Evolutionary conservation across 2,797 vertebrate species (phyloP), one percentile per base, ranked within the genome.

Genomic region (Paratrypauchen microcephalus): DNA sequence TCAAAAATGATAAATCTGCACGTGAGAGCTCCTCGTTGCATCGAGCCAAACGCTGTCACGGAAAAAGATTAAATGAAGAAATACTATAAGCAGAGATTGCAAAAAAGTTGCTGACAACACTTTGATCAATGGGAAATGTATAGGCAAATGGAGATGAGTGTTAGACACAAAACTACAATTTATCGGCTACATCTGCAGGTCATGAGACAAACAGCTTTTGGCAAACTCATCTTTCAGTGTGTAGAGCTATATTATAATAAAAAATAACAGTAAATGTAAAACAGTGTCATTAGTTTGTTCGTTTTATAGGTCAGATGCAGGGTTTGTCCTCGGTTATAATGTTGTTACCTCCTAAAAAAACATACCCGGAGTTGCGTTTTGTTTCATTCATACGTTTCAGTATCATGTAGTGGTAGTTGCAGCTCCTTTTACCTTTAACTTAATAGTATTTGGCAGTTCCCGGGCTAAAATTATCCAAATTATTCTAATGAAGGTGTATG

Each of bases 1-100:
- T 89, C 78, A 68, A 83, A 78, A 90, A 91, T 88, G 89, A 91
- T 81, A 78, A 80, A 82, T 59, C 23, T 69, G 75, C 83, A 82
- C 77, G 67, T 55, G 67, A 83, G 79, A 47, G 78, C 74, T 73
- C 64, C 67, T 71, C 66, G 78, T 74, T 64, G 74, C 41, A 7
- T 3, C 4, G 70, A 52, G 83, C 79, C 78, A 87, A 86, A 80
- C 3, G 13, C 72, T 81, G 78, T 84, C 80, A 80, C 71, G 66
- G 73, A 74, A 76, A 64, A 57, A 80, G 71, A 78, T 78, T 58
- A 83, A 75, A 79, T 66, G 80, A 84, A 88, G 72, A 86, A 85
- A 85, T 79, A 68, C 78, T 88, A 85, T 88, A 84, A 87, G 76
- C 77, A 86, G 81, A 89, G 70, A 84, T 55, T 76, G 71, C 79